Conservation (phyloP, 2,113 vertebrate species). For the Rattus rattus region DNA sequence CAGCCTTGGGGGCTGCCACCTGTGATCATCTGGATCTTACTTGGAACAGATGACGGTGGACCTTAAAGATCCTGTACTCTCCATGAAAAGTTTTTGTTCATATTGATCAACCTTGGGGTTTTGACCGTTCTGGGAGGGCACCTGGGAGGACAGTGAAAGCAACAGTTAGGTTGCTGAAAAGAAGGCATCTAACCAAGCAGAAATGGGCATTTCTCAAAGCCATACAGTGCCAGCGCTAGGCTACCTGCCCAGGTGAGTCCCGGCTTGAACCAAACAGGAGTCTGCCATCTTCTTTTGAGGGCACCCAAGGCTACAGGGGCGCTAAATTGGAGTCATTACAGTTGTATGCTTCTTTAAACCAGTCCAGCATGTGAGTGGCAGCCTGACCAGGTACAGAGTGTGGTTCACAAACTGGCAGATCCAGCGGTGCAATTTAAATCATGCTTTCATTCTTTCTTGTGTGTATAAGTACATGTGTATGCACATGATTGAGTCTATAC, state of each 20-base stretch:
- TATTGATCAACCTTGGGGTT: background rate
- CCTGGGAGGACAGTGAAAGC: background rate
- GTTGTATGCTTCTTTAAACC: background rate
- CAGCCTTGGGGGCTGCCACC: background rate
- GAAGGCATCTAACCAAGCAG: background rate
- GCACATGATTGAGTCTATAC: background rate
- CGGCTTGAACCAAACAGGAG: background rate
- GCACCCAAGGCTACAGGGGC: background rate
- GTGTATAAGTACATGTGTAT: background rate
- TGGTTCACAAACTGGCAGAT: background rate
- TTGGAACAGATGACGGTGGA: background rate
- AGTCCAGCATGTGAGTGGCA: background rate
- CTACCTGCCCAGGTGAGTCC: background rate
- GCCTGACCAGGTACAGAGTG: background rate
- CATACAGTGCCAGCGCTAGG: background rate
- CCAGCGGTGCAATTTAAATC: background rate
- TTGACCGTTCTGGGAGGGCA: background rate
- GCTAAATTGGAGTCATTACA: rapidly evolving
- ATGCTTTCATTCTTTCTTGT: background rate
- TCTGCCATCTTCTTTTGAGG: background rate
- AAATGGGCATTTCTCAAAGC: background rate
- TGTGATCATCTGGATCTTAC: background rate
- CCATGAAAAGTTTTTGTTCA: background rate
- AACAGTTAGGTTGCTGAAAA: background rate
- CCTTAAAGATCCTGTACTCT: no score